Percentiles rank a stretch among this genome's conserved stretches.
Conservation (phyloP, 1,140 invertebrate genomes). For the Lamellibrachia luymesi region DNA sequence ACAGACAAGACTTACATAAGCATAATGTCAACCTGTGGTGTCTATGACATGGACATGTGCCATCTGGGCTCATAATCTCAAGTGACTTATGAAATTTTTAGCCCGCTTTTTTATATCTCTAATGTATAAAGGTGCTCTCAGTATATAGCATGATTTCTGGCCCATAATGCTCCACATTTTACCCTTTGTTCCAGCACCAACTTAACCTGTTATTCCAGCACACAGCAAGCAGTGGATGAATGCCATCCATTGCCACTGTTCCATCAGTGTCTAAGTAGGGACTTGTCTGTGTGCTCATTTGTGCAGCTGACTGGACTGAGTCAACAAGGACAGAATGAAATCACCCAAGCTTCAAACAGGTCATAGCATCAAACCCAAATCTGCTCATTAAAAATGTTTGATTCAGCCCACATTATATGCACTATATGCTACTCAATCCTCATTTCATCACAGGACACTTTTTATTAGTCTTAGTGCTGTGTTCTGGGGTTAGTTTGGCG, state of each 20-base stretch:
- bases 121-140: too few species aligned
- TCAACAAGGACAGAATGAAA: not conserved
- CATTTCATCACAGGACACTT: not conserved
- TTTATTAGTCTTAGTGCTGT: not conserved
- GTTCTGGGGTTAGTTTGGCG: not conserved
- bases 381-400: not conserved
- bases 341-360: not conserved
- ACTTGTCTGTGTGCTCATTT: not conserved
- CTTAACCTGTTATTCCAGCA: not conserved
- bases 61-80: not conserved
- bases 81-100: not conserved
- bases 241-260: not conserved
- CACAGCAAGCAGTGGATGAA: not conserved
- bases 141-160: not conserved
- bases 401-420: not conserved
- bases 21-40: not conserved
- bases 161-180: not conserved
- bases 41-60: not conserved
- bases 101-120: not conserved
- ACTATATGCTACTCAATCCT: not conserved
- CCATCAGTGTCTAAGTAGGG: not conserved
- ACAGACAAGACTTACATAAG: not conserved
- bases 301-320: not conserved
- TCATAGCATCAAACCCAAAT: not conserved
- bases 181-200: not conserved